Evolutionary conservation across 2,888 invertebrate genomes (phyloP).

Genomic region (Lordiphosa andalusiaca): DNA sequence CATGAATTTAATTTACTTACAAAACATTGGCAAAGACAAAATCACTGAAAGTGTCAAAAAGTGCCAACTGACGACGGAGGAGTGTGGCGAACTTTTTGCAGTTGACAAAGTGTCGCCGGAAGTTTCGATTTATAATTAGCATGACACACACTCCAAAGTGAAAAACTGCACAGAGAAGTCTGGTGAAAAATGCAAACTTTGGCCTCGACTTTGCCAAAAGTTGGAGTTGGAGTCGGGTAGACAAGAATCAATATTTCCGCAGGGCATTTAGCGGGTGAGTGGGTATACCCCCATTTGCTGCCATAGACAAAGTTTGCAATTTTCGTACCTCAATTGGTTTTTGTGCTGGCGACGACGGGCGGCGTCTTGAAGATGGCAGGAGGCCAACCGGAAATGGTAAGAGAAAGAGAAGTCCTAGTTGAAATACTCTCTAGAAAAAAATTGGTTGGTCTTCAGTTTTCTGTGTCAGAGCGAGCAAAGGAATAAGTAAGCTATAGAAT

Average conservation of each 20-base stretch:
- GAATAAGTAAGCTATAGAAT: too few relatives aligned
- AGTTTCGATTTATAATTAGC: constrained; percentile 75
- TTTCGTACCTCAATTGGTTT: constrained; percentile 64
- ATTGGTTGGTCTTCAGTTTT: too few relatives aligned
- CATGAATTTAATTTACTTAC: constrained; percentile 51
- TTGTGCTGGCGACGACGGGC: constrained; percentile 28
- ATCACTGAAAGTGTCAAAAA: constrained; percentile 56
- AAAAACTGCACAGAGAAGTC: constrained; percentile 54
- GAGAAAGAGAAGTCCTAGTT: not conserved
- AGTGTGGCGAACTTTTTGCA: constrained; percentile 40
- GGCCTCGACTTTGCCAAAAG: constrained; percentile 16
- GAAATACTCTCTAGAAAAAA: not conserved
- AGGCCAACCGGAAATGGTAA: not conserved
- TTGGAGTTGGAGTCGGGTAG: constrained; percentile 13
- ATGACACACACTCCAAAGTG: constrained; percentile 65
- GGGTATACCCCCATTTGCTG: constrained; percentile 15
- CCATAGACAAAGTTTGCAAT: constrained; percentile 59
- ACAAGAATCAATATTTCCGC: constrained; percentile 67
- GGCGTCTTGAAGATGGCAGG: constrained; percentile 19
- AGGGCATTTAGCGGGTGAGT: constrained; percentile 34
- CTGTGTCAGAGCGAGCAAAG: too few relatives aligned
- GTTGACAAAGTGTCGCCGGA: constrained; percentile 72
- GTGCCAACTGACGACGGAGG: constrained; percentile 28
- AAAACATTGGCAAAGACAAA: constrained; percentile 32
- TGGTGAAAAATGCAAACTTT: constrained; percentile 58